Conservation (phyloP, 2,888 invertebrate species). For the Tribolium freemani region DNA sequence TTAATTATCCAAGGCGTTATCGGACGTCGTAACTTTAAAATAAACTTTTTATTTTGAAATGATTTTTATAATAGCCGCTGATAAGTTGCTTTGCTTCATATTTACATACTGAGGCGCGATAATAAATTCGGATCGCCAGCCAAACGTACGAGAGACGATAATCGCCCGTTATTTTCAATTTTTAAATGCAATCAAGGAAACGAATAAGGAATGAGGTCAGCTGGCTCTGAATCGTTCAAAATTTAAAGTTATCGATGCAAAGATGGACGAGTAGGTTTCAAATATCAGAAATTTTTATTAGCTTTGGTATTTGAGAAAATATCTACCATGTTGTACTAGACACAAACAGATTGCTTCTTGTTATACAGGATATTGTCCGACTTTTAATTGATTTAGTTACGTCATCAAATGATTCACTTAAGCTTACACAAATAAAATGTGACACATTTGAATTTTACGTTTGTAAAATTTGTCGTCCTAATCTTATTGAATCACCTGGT, state of each 20-base stretch:
- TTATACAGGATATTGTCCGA: too few relatives aligned
- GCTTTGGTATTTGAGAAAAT: neutral
- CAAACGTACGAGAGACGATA: neutral
- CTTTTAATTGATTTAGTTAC: too few relatives aligned
- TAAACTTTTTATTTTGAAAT: neutral
- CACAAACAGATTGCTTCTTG: too few relatives aligned
- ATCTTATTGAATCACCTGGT: too few relatives aligned
- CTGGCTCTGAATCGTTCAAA: neutral
- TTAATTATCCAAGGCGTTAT: neutral
- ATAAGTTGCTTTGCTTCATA: neutral
- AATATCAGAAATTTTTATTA: too few relatives aligned
- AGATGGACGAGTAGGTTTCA: neutral
- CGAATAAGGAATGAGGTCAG: neutral
- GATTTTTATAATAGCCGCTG: neutral
- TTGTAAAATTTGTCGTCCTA: too few relatives aligned
- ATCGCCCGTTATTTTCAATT: neutral
- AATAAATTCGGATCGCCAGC: neutral
- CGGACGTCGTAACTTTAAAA: neutral
- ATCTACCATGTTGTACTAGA: too few relatives aligned
- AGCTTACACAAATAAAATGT: too few relatives aligned
- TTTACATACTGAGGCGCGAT: neutral
- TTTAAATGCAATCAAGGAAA: neutral
- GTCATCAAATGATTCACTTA: too few relatives aligned
- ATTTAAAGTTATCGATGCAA: neutral
- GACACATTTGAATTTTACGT: too few relatives aligned